Evolutionary conservation across 2,888 invertebrate species (phyloP), one percentile per base, ranked within the genome.

Genomic region (Drosophila affinis): DNA sequence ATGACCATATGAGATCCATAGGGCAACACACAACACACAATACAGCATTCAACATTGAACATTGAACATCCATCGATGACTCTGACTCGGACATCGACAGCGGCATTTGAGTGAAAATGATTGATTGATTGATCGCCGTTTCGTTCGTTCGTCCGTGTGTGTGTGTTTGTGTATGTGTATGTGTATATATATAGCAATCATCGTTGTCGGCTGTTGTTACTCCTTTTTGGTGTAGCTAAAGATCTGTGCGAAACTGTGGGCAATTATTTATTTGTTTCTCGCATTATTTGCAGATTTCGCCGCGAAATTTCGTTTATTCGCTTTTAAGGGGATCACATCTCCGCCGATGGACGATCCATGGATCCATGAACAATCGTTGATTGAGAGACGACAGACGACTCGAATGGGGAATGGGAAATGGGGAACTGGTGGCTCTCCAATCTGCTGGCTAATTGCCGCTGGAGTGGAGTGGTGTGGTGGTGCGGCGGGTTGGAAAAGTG

Each of bases 31-130:
- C 21, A 32, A 44, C 64, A 55, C 45, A 44, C 65, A 47, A 57
- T 57, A 34, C 57, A 61, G 46, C 65, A 67, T 65, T 49, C 65
- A 64, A 9, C 39, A 21, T 18, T 39, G 39, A 56, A 34, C 34
- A 34, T 14, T n/a, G 39, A 39, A 80, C 78, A 79, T 70, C 80
- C 80, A 80, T 55, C 44, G 24, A 34, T n/a, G 54, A 14, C 44
- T 6, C 14, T 18, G 55, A 45, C 55, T 27, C 45, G 27, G 60
- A 18, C 63, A 54, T 56, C 45, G 58, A 34, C 65, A 76, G 62
- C 84, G 87, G 84, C 78, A 72, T 79, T 81, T 87, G 77, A 85
- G 84, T 82, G 84, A 85, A 85, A 85, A 85, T 85, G 87, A 85
- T 87, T 85, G 84, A 85, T 85, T 87, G 87, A 83, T 87, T 87